Conservation (phyloP, 1,140 invertebrate species). For the Halictus rubicundus region DNA sequence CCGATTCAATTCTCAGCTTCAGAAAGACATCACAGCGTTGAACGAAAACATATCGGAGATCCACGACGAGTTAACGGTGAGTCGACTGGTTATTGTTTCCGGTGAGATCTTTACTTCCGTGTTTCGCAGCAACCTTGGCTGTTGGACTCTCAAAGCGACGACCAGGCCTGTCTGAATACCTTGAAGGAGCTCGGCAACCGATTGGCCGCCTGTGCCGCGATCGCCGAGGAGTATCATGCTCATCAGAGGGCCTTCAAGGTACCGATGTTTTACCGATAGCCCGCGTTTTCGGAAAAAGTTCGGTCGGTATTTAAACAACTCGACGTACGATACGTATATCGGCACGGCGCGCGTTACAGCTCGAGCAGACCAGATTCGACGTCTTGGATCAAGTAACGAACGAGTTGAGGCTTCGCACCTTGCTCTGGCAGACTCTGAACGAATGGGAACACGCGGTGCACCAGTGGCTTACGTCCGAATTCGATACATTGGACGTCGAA, state of each 20-base stretch:
- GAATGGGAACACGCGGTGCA: conserved; percentile 85
- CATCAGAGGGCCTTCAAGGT: conserved; percentile 88
- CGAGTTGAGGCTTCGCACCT: conserved; percentile 88
- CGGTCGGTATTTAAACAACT: no score
- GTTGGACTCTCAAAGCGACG: conserved; percentile 86
- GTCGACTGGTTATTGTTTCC: conserved; percentile 1
- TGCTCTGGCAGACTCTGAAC: conserved; percentile 88
- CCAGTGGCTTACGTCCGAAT: conserved; percentile 85
- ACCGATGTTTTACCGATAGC: no score
- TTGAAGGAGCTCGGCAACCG: conserved; percentile 84
- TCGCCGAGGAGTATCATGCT: conserved; percentile 85
- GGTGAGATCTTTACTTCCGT: not conserved
- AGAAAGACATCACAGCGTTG: conserved; percentile 84
- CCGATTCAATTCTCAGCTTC: conserved; percentile 82
- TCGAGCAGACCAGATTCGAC: conserved; percentile 90
- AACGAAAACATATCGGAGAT: conserved; percentile 86
- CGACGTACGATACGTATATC: no score
- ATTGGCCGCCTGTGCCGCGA: conserved; percentile 83
- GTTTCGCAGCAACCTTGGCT: conserved; percentile 85
- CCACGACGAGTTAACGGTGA: conserved; percentile 83
- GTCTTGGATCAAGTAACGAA: conserved; percentile 88
- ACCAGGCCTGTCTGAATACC: conserved; percentile 82
- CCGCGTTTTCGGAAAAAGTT: no score
- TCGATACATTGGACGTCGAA: conserved; percentile 86
- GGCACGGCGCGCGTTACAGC: conserved; percentile 76